These are phyloP conservation scores for Popillia japonica DNA, from an alignment of 1,140 invertebrate species.

Conservation along the genomic window DNA sequence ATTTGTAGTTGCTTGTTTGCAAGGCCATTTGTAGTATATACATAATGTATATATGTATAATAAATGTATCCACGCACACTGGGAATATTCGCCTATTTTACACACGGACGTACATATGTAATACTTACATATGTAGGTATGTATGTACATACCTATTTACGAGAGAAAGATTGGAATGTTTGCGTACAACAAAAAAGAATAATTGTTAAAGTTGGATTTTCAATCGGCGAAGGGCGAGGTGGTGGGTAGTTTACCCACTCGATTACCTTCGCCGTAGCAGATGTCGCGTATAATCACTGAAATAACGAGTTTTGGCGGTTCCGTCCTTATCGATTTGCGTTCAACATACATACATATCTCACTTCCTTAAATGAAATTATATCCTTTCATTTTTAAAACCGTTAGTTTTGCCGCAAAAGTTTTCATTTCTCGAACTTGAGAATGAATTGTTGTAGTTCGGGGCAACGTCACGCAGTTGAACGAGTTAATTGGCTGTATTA, in stretches of 20 bases:
- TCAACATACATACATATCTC: background rate
- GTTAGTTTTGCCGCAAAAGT: conserved; percentile 44
- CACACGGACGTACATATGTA: too few relatives aligned
- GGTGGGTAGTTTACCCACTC: too few relatives aligned
- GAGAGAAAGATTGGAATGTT: background rate
- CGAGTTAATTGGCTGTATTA: conserved; percentile 53
- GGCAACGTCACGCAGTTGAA: conserved; percentile 48
- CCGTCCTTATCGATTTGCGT: background rate
- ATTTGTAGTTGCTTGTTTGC: conserved; percentile 33
- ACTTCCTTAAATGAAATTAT: background rate
- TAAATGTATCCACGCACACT: conserved; percentile 26
- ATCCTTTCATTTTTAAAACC: conserved; percentile 1
- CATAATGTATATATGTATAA: too few relatives aligned
- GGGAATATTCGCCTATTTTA: background rate
- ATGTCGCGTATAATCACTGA: too few relatives aligned
- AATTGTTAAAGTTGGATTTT: too few relatives aligned
- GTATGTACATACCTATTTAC: too few relatives aligned
- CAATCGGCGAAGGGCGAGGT: too few relatives aligned
- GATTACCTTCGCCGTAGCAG: too few relatives aligned
- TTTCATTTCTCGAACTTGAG: conserved; percentile 48
- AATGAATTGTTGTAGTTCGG: conserved; percentile 53
- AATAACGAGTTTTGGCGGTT: background rate
- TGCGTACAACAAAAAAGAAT: too few relatives aligned
- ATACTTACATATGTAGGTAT: too few relatives aligned
- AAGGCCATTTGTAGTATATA: conserved; percentile 36